A percentile compares a stretch with the other conserved stretches of the same genome.
phyloP scores from a whole-genome alignment of 2,113 vertebrate genomes.

The Anoura caudifer region DNA sequence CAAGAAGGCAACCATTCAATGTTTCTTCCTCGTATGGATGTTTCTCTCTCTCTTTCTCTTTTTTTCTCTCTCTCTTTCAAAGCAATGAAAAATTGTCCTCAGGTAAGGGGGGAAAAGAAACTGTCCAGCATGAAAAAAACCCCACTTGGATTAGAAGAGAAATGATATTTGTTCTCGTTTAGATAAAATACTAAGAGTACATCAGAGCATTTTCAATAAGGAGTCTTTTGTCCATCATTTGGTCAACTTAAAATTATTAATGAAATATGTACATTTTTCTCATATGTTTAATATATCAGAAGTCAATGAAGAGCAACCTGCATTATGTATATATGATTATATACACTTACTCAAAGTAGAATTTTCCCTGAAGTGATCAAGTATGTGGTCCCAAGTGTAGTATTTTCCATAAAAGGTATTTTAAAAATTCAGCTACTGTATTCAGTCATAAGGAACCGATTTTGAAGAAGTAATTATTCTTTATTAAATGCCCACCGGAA shows the following conservation, averaged over 20 bases:
- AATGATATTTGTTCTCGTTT: neutral
- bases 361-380: neutral
- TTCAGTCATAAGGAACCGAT: neutral
- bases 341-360: neutral
- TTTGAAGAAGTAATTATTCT: neutral
- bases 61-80: too few species aligned
- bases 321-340: neutral
- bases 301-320: neutral
- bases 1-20: too few species aligned
- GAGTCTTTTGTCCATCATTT: neutral
- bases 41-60: too few species aligned
- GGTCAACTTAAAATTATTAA: neutral
- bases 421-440: neutral
- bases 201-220: neutral
- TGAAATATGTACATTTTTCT: neutral
- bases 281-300: neutral
- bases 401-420: slow-evolving; percentile 15
- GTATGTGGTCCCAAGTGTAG: neutral
- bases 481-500: neutral
- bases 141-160: neutral
- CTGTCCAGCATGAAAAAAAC: neutral
- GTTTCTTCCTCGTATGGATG: too few species aligned
- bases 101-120: neutral
- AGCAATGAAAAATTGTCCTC: too few species aligned
- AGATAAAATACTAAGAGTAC: neutral